A percentile compares a stretch with the other conserved stretches of the same genome.
phyloP scores from a whole-genome alignment of 2,888 invertebrate genomes.

The Lasiommata megera region DNA sequence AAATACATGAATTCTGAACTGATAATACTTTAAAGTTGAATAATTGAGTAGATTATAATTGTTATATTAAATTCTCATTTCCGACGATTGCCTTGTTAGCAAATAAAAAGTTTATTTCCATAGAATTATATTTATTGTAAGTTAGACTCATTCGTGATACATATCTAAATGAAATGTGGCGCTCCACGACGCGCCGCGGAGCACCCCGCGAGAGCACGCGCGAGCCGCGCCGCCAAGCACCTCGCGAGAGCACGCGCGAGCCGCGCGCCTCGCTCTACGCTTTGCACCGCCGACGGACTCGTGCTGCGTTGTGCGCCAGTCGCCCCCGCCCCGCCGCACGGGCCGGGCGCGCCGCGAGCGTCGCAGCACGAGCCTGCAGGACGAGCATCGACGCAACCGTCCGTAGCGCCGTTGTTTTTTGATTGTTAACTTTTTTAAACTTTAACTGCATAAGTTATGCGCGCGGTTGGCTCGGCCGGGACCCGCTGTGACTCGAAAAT shows the following conservation, averaged over 20 bases:
- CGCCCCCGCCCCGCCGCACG: not conserved
- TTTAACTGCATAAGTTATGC: constrained; percentile 41
- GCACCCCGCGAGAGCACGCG: not conserved
- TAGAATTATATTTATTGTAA: constrained; percentile 18
- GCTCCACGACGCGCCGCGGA: not conserved
- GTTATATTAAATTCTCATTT: not conserved
- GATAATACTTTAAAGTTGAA: not conserved
- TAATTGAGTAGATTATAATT: not conserved
- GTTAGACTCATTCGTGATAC: not conserved
- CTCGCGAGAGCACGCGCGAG: not conserved
- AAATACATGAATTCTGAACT: not conserved
- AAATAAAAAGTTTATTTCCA: constrained; percentile 30
- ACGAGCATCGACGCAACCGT: no score
- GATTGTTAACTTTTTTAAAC: constrained; percentile 66
- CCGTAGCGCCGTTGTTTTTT: constrained; percentile 40
- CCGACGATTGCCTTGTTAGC: constrained; percentile 28
- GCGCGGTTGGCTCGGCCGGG: not conserved
- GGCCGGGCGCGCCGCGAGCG: constrained; percentile 6
- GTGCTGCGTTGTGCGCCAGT: not conserved
- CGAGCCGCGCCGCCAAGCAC: no score
- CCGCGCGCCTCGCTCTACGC: not conserved
- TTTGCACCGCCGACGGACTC: not conserved
- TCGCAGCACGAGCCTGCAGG: no score
- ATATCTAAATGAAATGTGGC: not conserved
- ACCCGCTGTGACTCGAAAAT: no score